phyloP scores from a whole-genome alignment of 2,113 vertebrate genomes.

The Calcarius ornatus region DNA sequence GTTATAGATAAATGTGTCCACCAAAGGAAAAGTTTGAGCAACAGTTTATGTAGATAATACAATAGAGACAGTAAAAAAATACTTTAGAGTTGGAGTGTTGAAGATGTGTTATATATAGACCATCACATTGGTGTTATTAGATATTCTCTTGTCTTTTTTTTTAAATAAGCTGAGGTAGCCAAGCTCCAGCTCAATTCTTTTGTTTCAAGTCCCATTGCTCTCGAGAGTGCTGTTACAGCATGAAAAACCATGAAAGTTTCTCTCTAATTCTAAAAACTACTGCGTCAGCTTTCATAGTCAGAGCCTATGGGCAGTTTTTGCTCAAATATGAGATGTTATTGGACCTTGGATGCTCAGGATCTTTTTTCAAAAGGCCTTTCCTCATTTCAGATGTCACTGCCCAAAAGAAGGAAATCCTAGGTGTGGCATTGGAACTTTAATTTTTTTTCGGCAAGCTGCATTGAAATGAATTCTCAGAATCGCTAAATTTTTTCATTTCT shows the following conservation, averaged over 20 bases:
- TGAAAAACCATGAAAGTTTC: background rate
- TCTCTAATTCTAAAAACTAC: background rate
- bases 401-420: background rate
- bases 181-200: background rate
- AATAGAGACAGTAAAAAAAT: background rate
- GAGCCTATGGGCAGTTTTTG: background rate
- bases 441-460: background rate
- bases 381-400: background rate
- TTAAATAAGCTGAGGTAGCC: background rate
- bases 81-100: background rate
- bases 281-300: background rate
- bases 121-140: background rate
- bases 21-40: background rate
- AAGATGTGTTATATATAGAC: background rate
- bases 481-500: background rate
- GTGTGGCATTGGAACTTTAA: background rate
- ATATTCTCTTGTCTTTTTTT: background rate
- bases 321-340: background rate
- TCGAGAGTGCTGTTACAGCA: background rate
- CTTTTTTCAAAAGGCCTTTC: background rate
- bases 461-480: background rate
- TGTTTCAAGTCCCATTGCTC: background rate
- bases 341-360: background rate
- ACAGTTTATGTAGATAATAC: background rate
- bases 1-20: background rate